phyloP scores from a whole-genome alignment of 2,113 vertebrate species.

The Petrocephalus microphthalmus region DNA sequence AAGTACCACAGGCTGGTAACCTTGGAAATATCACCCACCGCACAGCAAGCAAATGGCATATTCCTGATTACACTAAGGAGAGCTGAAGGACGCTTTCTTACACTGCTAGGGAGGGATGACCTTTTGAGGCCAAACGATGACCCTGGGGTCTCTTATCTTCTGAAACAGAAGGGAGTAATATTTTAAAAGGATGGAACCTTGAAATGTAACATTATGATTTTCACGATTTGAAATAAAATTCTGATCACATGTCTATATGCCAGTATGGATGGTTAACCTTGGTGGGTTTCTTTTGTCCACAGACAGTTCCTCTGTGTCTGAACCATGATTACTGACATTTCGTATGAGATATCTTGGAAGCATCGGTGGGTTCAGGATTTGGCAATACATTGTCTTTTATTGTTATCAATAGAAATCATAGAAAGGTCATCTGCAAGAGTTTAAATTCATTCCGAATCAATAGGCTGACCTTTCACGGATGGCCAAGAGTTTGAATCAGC shows the following conservation, averaged over 20 bases:
- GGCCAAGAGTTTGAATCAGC: background rate
- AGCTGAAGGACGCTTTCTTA: background rate
- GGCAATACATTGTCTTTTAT: slow-evolving; percentile 21
- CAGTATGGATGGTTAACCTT: background rate
- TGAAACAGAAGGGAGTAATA: background rate
- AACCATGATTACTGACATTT: slow-evolving; percentile 18
- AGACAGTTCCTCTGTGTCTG: background rate
- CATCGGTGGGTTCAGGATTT: background rate
- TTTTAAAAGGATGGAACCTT: background rate
- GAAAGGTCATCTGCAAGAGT: slow-evolving; percentile 25
- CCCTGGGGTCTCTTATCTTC: background rate
- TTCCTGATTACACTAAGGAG: background rate
- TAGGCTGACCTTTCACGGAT: slow-evolving; percentile 24
- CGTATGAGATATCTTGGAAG: background rate
- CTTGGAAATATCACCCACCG: background rate
- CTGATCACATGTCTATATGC: background rate
- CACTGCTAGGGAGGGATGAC: background rate
- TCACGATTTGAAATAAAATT: background rate
- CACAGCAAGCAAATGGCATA: background rate
- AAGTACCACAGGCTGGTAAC: no score
- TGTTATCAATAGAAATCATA: slow-evolving; percentile 23
- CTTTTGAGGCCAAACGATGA: background rate
- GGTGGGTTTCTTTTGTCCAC: background rate
- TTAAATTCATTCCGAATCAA: slow-evolving; percentile 24
- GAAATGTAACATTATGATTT: background rate